These are phyloP conservation scores for Sepiola atlantica DNA, from an alignment of 2,888 invertebrate species.

Conservation along the genomic window DNA sequence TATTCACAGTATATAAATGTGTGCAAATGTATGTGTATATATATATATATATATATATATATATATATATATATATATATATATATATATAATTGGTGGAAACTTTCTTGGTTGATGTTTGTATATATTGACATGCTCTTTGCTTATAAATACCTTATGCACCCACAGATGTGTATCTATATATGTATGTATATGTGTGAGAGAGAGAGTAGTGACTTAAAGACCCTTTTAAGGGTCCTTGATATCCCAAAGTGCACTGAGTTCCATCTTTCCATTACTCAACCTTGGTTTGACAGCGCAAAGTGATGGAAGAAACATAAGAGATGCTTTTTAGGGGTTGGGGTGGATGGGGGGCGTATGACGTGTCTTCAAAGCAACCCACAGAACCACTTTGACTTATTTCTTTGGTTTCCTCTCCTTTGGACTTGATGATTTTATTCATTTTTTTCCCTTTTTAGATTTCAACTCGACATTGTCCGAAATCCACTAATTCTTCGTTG, in stretches of 20 bases:
- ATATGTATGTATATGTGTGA: too few species aligned
- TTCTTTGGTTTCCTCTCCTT: background rate
- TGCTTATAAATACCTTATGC: background rate
- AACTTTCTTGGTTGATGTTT: background rate
- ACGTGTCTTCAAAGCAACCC: background rate
- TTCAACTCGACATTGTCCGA: background rate
- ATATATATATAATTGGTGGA: background rate
- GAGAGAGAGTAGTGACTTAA: background rate
- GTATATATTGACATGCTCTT: background rate
- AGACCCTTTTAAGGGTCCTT: background rate
- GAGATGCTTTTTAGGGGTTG: background rate
- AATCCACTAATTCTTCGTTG: background rate
- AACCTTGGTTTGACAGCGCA: slow-evolving; percentile 12
- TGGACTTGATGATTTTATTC: background rate
- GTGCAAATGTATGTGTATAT: background rate
- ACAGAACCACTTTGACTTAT: background rate
- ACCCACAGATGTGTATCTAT: too few species aligned
- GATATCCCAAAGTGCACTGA: background rate
- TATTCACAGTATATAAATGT: background rate
- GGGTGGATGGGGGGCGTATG: too few species aligned
- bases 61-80: background rate
- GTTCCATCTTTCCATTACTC: background rate
- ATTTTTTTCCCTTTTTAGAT: background rate
- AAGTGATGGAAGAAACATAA: background rate
- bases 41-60: slow-evolving; percentile 1